Evolutionary conservation across 2,888 invertebrate species (phyloP).

Genomic region (Euproctis similis): DNA sequence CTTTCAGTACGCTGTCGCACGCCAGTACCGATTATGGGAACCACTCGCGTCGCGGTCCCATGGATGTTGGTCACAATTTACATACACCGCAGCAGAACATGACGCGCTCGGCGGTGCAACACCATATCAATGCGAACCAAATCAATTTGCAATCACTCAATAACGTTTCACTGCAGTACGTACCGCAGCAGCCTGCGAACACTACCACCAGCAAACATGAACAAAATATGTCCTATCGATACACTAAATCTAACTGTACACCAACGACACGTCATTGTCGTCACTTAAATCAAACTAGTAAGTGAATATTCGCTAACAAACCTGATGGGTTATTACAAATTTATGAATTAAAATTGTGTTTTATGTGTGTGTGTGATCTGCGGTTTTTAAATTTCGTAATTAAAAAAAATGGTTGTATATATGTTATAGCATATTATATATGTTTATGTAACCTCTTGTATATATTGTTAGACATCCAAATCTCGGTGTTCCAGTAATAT

Average conservation of each 20-base stretch:
- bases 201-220: constrained; percentile 47
- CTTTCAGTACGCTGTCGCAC: constrained; percentile 48
- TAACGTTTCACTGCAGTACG: constrained; percentile 47
- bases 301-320: no score
- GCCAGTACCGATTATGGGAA: constrained; percentile 49
- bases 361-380: no score
- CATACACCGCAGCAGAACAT: constrained; percentile 54
- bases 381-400: no score
- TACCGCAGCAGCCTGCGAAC: constrained; percentile 36
- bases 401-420: no score
- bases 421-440: no score
- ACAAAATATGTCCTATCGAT: constrained; percentile 42
- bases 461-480: no score
- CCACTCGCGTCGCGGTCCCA: constrained; percentile 41
- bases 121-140: constrained; percentile 43
- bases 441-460: no score
- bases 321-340: no score
- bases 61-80: constrained; percentile 53
- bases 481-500: constrained; percentile 15
- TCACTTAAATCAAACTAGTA: constrained; percentile 56
- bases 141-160: constrained; percentile 49
- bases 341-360: no score
- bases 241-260: constrained; percentile 49
- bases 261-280: constrained; percentile 56
- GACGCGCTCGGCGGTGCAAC: constrained; percentile 41